A percentile compares a stretch with the other conserved stretches of the same genome.
phyloP scores from a whole-genome alignment of 1,140 invertebrate genomes.

The Aphelinus atriplicis region DNA sequence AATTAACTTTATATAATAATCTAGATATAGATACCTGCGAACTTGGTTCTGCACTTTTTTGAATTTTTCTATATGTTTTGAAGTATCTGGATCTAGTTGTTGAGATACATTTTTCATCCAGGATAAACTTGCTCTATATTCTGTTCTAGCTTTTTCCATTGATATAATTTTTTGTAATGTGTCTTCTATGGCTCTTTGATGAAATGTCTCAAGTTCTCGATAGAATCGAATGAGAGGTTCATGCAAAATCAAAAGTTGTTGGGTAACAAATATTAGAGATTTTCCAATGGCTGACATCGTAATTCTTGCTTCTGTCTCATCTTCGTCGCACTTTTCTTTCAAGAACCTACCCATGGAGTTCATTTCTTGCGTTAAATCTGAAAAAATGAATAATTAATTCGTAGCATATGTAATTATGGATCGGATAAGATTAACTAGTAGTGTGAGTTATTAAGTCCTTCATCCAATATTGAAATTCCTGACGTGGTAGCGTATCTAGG shows the following conservation, averaged over 20 bases:
- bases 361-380: slow-evolving; percentile 92
- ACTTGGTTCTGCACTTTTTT: slow-evolving; percentile 86
- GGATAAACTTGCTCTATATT: slow-evolving; percentile 93
- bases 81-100: slow-evolving; percentile 96
- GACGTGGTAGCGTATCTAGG: no score
- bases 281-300: slow-evolving; percentile 95
- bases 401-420: background rate
- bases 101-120: slow-evolving; percentile 99
- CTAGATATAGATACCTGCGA: slow-evolving; percentile 58
- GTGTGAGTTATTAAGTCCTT: no score
- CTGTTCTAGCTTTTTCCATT: slow-evolving; percentile 96
- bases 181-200: slow-evolving; percentile 92
- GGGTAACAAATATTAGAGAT: slow-evolving; percentile 92
- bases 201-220: slow-evolving; percentile 97
- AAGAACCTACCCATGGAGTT: slow-evolving; percentile 94
- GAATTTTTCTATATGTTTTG: slow-evolving; percentile 95
- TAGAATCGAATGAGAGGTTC: slow-evolving; percentile 89
- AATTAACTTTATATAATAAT: no score
- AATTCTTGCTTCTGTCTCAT: slow-evolving; percentile 88
- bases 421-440: no score
- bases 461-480: no score
- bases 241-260: slow-evolving; percentile 89
- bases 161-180: slow-evolving; percentile 88
- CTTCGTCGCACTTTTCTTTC: slow-evolving; percentile 91
- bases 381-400: slow-evolving; percentile 40